Conservation (phyloP, 2,797 vertebrate species). For the Enteromius viviparus region DNA sequence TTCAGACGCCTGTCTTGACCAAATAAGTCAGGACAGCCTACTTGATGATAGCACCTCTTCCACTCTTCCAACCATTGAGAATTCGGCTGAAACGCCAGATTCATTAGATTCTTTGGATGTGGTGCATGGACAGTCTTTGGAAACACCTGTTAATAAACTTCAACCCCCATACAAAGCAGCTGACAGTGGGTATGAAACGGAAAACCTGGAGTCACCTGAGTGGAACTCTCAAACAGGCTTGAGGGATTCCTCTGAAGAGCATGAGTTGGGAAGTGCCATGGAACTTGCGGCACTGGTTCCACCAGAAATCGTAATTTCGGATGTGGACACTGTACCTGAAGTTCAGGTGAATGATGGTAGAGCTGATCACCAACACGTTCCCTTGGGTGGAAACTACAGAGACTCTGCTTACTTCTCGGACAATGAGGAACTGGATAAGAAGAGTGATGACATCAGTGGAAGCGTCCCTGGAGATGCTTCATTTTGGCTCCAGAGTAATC, state of each 20-base stretch:
- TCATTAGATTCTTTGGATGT: constrained; percentile 89
- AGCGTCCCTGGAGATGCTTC: constrained; percentile 52
- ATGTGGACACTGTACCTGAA: constrained; percentile 71
- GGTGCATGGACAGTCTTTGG: constrained; percentile 77
- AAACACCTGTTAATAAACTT: constrained; percentile 78
- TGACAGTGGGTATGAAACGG: constrained; percentile 97
- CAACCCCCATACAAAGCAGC: constrained; percentile 92
- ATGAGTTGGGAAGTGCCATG: constrained; percentile 57
- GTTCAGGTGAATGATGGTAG: constrained; percentile 63
- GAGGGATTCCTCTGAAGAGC: constrained; percentile 74
- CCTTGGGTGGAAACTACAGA: constrained; percentile 81
- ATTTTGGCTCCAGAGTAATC: constrained; percentile 57
- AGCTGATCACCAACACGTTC: constrained; percentile 68
- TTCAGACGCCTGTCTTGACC: constrained; percentile 84
- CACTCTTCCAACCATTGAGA: constrained; percentile 77
- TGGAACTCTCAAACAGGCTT: constrained; percentile 88
- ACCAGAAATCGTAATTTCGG: constrained; percentile 88
- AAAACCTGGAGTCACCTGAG: constrained; percentile 97
- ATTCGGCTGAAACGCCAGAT: constrained; percentile 86
- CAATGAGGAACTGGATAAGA: constrained; percentile 94
- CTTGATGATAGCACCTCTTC: constrained; percentile 86
- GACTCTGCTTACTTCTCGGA: constrained; percentile 99
- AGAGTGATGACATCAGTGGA: constrained; percentile 74
- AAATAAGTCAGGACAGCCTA: constrained; percentile 90
- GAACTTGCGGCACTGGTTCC: constrained; percentile 66